Evolutionary conservation across 64 coral and sea anemone species (phyloP), one percentile per base, ranked within the genome.

Genomic region (Catalaphyllia jardinei): DNA sequence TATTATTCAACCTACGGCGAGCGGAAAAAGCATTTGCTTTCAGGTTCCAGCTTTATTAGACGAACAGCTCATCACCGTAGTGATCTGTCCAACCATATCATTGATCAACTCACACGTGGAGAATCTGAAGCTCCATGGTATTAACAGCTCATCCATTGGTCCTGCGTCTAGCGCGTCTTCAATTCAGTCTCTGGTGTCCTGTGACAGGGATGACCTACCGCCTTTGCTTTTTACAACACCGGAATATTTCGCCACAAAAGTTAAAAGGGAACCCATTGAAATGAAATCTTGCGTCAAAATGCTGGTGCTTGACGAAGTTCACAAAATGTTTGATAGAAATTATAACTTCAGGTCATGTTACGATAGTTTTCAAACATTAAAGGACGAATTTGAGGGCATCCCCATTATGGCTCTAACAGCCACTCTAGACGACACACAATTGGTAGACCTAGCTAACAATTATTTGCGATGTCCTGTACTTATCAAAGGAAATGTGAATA

Each of bases 261-360:
- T 38, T 38, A 38, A 38, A 38, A 38, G 35, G 60, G 60, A 15
- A 19, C 12, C 8, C 0, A 62, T 62, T 1, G 35, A 38, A 61
- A 73, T 29, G 2, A 76, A 64, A 13, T 19, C 33, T 7, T 25
- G n/a, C 15, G 2, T 93, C 7, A 77, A 89, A 57, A 35, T 88
- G 67, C 14, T 88, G 9, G 87, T 89, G 15, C 10, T 89, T 10
- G 86, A 93, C 29, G 92, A 86, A 46, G 79, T 85, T 17, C 79
- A 93, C 15, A 93, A 93, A 60, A 84, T 93, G 78, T 93, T 89
- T 54, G 71, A 93, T 74, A 73, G 92, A 59, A 89, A 16, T 25
- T 64, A 52, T 10, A 57, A 77, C 29, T 93, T 89, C 65, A 54
- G 86, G 25, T 65, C 86, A 9, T 62, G 71, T 50, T 88, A 83